Percentiles rank a stretch among this genome's conserved stretches.
Evolutionary conservation across 2,113 vertebrate species (phyloP).

Genomic region (Nymphicus hollandicus): DNA sequence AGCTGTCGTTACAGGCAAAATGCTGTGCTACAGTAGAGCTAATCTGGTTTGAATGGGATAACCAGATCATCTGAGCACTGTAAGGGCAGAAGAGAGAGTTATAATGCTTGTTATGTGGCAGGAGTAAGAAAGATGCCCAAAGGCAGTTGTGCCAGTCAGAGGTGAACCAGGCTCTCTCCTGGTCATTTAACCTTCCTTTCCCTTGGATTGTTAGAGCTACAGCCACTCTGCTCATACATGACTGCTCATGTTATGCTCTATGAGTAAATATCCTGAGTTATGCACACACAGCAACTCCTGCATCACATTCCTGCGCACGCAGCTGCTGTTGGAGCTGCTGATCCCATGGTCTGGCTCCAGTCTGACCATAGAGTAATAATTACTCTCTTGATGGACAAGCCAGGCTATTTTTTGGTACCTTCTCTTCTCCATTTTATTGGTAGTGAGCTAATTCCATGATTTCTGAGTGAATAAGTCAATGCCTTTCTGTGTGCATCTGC

Average conservation of each 20-base stretch:
- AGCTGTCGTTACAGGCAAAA: not conserved
- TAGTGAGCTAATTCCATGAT: not conserved
- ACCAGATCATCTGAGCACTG: not conserved
- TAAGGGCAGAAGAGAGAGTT: fast-evolving
- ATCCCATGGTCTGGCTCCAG: not conserved
- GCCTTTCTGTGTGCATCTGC: not conserved
- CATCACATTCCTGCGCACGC: not conserved
- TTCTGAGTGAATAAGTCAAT: not conserved
- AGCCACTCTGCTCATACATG: not conserved
- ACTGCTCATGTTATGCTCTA: not conserved
- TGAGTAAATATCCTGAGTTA: not conserved
- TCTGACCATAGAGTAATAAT: not conserved
- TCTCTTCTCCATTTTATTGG: not conserved
- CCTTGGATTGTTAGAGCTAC: fast-evolving
- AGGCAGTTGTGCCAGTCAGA: not conserved
- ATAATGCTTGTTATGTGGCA: not conserved
- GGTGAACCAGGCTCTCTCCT: not conserved
- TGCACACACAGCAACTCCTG: not conserved
- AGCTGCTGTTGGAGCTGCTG: not conserved
- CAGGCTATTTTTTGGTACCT: not conserved
- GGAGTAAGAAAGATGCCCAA: not conserved
- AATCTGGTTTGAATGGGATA: not conserved
- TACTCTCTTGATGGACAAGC: not conserved
- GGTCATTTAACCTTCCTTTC: not conserved
- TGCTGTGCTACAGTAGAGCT: fast-evolving